These are phyloP conservation scores for Myotis brandtii DNA, from an alignment of 2,113 vertebrate species.

Conservation along the genomic window DNA sequence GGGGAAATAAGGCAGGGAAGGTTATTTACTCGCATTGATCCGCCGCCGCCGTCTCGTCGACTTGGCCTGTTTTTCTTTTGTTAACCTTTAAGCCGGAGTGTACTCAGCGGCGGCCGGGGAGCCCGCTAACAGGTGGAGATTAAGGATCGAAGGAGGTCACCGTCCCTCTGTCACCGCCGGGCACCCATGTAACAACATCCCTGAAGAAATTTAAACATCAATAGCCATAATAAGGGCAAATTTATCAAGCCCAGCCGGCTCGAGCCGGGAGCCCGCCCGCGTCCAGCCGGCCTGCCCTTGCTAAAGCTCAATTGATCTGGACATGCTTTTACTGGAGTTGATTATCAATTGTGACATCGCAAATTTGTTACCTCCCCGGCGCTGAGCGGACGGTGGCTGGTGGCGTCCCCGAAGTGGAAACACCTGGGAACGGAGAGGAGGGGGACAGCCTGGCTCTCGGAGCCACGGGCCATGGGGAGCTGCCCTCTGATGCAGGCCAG, in stretches of 20 bases:
- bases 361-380: constrained; percentile 91
- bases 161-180: constrained; percentile 94
- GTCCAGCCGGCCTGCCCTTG: constrained; percentile 88
- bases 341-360: constrained; percentile 93
- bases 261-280: constrained; percentile 86
- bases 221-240: constrained; percentile 95
- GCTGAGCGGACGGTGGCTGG: constrained; percentile 78
- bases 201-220: constrained; percentile 96
- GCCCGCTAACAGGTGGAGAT: constrained; percentile 99
- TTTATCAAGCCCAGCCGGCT: constrained; percentile 91
- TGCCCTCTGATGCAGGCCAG: neutral
- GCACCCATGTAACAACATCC: constrained; percentile 93
- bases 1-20: constrained; percentile 99
- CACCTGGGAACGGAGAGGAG: constrained; percentile 79
- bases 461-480: constrained; percentile 13
- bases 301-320: constrained; percentile 92
- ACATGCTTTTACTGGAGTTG: constrained; percentile 92
- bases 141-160: constrained; percentile 98
- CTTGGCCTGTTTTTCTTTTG: constrained; percentile 98
- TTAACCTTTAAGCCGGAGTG: constrained; percentile 99
- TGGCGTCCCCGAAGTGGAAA: constrained; percentile 85
- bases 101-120: constrained; percentile 97
- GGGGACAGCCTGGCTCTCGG: neutral
- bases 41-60: constrained; percentile 92
- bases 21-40: constrained; percentile 99